These are phyloP conservation scores for Eriosoma lanigerum DNA, from an alignment of 1,140 invertebrate species.

Conservation along the genomic window DNA sequence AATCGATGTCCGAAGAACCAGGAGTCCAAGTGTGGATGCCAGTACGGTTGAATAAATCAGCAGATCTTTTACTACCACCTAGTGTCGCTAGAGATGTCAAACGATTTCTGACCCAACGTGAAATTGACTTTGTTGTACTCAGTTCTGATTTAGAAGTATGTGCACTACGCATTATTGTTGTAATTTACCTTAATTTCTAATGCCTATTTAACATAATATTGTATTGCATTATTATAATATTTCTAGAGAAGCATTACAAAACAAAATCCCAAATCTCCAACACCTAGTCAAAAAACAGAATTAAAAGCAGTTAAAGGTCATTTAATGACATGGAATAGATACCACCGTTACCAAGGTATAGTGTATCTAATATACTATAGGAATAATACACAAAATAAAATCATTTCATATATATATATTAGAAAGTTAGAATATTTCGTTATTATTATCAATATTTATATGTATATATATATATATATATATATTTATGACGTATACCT, in stretches of 20 bases:
- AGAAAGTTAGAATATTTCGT: too few species aligned
- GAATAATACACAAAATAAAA: too few species aligned
- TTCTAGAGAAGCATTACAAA: slow-evolving; percentile 66
- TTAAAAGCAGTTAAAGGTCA: slow-evolving; percentile 58
- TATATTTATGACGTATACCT: too few species aligned
- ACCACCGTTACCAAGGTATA: slow-evolving; percentile 53
- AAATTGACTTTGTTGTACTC: slow-evolving; percentile 68
- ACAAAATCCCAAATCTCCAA: slow-evolving; percentile 67
- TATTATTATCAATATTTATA: too few species aligned
- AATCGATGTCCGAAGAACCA: slow-evolving; percentile 59
- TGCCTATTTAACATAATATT: too few species aligned
- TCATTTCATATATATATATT: too few species aligned
- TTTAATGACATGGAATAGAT: slow-evolving; percentile 56
- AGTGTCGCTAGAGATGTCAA: slow-evolving; percentile 66
- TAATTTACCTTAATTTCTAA: neutral
- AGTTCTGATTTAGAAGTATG: slow-evolving; percentile 73
- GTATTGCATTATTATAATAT: neutral
- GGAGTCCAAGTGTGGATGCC: slow-evolving; percentile 64
- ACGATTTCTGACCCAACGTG: slow-evolving; percentile 65
- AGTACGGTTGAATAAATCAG: slow-evolving; percentile 63
- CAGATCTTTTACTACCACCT: slow-evolving; percentile 72
- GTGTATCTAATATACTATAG: neutral
- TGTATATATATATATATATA: too few species aligned
- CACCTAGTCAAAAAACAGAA: slow-evolving; percentile 64
- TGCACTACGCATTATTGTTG: too few species aligned